phyloP scores from a whole-genome alignment of 1,140 invertebrate genomes.

The Pararge aegeria region DNA sequence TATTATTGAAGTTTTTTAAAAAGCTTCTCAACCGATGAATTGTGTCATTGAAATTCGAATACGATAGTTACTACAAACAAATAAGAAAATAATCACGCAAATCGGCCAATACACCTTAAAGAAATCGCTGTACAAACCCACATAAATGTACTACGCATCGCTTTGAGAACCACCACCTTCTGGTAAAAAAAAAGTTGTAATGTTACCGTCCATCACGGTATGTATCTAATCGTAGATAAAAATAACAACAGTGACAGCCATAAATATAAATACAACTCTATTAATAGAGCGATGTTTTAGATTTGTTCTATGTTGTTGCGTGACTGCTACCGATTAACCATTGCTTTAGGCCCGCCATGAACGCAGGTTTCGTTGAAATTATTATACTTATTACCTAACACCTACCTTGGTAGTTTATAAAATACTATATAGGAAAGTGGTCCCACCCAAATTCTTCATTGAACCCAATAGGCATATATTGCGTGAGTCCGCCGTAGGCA shows the following conservation, averaged over 20 bases:
- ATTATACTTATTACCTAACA: constrained; percentile 28
- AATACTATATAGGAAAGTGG: constrained; percentile 36
- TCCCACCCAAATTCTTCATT: constrained; percentile 31
- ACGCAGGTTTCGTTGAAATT: constrained; percentile 31
- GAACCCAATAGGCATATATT: constrained; percentile 38
- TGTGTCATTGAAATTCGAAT: no score
- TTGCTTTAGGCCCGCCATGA: constrained; percentile 30
- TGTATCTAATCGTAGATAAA: background rate
- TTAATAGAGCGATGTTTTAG: constrained; percentile 21
- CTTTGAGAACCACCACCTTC: no score
- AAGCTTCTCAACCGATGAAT: no score
- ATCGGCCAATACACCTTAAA: no score
- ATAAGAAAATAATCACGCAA: no score
- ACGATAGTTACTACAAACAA: no score
- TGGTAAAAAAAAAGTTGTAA: background rate
- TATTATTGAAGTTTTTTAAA: no score
- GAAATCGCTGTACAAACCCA: no score
- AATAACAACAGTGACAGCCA: background rate
- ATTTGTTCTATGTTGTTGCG: constrained; percentile 32
- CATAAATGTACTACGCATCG: no score
- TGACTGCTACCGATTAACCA: constrained; percentile 42
- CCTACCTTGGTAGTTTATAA: constrained; percentile 28
- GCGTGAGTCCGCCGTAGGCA: constrained; percentile 39
- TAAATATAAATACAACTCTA: constrained; percentile 7
- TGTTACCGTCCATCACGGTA: background rate